A percentile compares a stretch with the other conserved stretches of the same genome.
phyloP scores from a whole-genome alignment of 2,797 vertebrate species.

The Leuciscus waleckii region DNA sequence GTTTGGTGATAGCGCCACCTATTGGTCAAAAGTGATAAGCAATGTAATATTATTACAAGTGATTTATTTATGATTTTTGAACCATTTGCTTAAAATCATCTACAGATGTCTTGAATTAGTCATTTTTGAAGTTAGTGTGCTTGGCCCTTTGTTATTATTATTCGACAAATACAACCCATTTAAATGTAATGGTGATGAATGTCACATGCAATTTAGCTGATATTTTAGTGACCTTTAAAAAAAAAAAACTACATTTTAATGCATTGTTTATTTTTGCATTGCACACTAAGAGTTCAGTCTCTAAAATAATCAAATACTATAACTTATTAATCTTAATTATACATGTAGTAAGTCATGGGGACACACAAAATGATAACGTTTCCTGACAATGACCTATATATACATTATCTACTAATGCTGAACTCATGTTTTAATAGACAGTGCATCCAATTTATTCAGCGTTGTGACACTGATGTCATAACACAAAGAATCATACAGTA shows the following conservation, averaged over 20 bases:
- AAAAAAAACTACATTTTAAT: too few relatives aligned
- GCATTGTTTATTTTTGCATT: not conserved
- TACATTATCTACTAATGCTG: not conserved
- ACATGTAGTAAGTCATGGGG: not conserved
- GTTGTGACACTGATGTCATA: slow-evolving; percentile 17
- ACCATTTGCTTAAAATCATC: not conserved
- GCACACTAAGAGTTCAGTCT: not conserved
- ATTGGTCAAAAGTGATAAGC: not conserved
- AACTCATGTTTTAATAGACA: slow-evolving; percentile 5
- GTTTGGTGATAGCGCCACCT: not conserved
- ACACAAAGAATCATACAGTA: not conserved
- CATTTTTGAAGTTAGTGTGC: not conserved
- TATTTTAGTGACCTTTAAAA: not conserved
- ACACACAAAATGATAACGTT: not conserved
- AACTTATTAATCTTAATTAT: not conserved
- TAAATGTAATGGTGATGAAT: not conserved
- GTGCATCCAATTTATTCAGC: not conserved
- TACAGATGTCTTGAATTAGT: not conserved
- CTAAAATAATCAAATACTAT: not conserved
- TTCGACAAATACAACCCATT: not conserved
- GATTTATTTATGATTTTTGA: not conserved
- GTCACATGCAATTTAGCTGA: not conserved
- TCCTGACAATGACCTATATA: not conserved
- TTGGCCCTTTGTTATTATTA: not conserved
- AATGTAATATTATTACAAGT: not conserved